Conservation (phyloP, 2,797 vertebrate species). For the Pipistrellus pipistrellus region DNA sequence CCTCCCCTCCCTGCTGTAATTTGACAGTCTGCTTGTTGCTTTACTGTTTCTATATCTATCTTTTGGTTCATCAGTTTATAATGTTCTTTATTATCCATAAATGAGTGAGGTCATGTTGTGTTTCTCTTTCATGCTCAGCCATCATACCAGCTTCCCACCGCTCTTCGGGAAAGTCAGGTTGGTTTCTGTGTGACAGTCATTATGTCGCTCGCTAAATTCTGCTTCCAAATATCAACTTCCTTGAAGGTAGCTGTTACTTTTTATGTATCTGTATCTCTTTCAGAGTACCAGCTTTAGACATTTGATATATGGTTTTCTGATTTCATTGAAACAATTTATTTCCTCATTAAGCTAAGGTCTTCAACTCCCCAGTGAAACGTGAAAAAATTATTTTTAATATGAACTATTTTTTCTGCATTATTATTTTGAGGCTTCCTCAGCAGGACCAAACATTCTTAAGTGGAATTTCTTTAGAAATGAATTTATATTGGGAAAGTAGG, state of each 20-base stretch:
- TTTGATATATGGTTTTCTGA: background rate
- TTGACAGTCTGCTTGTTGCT: no score
- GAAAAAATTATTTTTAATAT: slow-evolving; percentile 31
- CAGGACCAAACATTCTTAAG: background rate
- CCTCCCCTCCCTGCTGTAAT: no score
- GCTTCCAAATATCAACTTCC: slow-evolving; percentile 42
- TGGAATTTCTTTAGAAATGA: background rate
- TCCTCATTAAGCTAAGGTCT: slow-evolving; percentile 12
- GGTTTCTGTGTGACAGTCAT: background rate
- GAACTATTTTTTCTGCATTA: background rate
- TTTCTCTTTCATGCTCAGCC: no score
- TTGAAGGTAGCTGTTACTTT: background rate
- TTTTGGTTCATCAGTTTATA: no score
- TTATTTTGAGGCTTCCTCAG: background rate
- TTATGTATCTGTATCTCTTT: background rate
- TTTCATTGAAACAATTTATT: slow-evolving; percentile 43
- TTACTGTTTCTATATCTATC: no score
- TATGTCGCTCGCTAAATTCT: background rate
- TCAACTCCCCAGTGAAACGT: background rate
- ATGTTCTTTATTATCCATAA: no score
- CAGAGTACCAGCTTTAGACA: background rate
- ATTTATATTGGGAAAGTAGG: background rate
- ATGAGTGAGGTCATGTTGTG: no score
- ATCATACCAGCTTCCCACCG: background rate
- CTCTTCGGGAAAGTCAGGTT: background rate